These are phyloP conservation scores for Heliconius nattereri DNA, from an alignment of 1,140 invertebrate genomes.

Conservation along the genomic window DNA sequence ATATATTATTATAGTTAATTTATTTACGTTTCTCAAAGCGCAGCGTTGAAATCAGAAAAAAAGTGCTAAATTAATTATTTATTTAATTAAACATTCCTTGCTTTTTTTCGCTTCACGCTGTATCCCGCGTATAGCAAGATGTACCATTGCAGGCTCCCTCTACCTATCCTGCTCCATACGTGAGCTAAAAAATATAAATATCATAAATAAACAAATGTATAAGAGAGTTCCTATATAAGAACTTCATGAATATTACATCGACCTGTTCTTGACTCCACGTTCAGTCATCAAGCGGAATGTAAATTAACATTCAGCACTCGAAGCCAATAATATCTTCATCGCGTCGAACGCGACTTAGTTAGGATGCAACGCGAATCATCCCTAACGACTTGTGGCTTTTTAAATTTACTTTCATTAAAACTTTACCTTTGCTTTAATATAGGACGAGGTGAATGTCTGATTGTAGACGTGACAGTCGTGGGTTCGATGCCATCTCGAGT, in stretches of 20 bases:
- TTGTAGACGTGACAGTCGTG: background rate
- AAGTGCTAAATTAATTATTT: too few species aligned
- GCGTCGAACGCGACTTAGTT: slow-evolving; percentile 16
- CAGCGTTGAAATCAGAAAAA: too few species aligned
- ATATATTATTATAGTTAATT: too few species aligned
- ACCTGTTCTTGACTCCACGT: background rate
- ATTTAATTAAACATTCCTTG: too few species aligned
- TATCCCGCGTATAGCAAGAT: too few species aligned
- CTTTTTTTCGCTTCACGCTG: too few species aligned
- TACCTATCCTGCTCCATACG: too few species aligned
- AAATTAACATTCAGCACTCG: slow-evolving; percentile 21
- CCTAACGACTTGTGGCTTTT: slow-evolving; percentile 19
- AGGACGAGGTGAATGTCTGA: background rate
- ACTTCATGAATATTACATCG: slow-evolving; percentile 18
- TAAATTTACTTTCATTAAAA: slow-evolving; percentile 24
- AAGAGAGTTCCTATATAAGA: background rate
- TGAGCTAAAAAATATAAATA: too few species aligned
- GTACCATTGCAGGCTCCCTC: too few species aligned
- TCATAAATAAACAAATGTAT: too few species aligned
- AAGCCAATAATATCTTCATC: slow-evolving; percentile 22
- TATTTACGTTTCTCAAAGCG: too few species aligned
- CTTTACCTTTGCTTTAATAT: background rate
- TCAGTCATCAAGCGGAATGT: slow-evolving; percentile 16
- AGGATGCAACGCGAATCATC: slow-evolving; percentile 12
- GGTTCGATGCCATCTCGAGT: too few species aligned